Percentiles rank a stretch among this genome's conserved stretches.
Conservation (phyloP, 2,113 vertebrate species). For the Protomyctophum bolini region DNA sequence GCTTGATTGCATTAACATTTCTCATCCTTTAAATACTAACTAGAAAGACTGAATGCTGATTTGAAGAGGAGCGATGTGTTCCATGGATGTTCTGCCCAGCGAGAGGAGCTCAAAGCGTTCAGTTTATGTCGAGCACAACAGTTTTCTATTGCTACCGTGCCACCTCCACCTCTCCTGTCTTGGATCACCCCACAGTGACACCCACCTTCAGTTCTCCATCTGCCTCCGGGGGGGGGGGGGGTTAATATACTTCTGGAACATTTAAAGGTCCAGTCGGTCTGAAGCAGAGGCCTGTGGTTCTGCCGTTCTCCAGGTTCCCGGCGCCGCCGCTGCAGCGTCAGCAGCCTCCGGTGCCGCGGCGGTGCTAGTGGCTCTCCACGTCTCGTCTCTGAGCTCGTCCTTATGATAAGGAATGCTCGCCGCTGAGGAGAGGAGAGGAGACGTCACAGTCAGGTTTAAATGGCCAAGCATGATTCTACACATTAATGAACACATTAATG, state of each 20-base stretch:
- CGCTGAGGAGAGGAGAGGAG: slow-evolving; percentile 38
- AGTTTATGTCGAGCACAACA: slow-evolving; percentile 34
- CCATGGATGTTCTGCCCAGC: slow-evolving; percentile 43
- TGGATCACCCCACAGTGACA: slow-evolving; percentile 7
- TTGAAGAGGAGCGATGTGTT: slow-evolving; percentile 64
- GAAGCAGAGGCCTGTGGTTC: slow-evolving; percentile 33
- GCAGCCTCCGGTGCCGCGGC: slow-evolving; percentile 14
- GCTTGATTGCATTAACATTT: slow-evolving; percentile 81
- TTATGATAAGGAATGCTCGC: slow-evolving; percentile 62
- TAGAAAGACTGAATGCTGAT: slow-evolving; percentile 66
- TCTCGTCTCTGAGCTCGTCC: slow-evolving; percentile 58
- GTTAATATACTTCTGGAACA: slow-evolving; percentile 40
- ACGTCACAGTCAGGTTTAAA: neutral
- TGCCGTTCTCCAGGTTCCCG: slow-evolving; percentile 5
- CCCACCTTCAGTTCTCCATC: slow-evolving; percentile 51
- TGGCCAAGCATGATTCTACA: no score
- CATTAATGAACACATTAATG: no score
- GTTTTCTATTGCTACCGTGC: slow-evolving; percentile 19
- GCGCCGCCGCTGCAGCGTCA: neutral
- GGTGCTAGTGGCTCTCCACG: slow-evolving; percentile 36
- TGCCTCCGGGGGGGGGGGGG: slow-evolving; percentile 8
- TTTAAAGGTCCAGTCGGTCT: slow-evolving; percentile 33
- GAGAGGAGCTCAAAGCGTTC: slow-evolving; percentile 31
- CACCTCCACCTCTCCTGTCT: slow-evolving; percentile 12
- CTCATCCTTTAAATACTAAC: slow-evolving; percentile 63